Conservation (phyloP, 1,140 invertebrate genomes). For the Rhagoletis zephyria region DNA sequence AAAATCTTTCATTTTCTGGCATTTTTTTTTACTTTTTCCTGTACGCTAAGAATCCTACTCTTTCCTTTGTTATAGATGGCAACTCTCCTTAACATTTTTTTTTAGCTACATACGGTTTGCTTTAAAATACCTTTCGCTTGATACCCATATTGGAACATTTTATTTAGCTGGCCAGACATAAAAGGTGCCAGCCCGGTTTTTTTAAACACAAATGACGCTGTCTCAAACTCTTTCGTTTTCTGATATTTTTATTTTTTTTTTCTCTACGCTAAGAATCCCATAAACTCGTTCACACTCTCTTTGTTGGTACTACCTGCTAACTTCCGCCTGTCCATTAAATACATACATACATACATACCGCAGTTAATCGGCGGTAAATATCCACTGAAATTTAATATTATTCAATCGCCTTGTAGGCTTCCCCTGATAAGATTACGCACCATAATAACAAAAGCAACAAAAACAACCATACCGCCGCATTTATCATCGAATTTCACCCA, state of each 20-base stretch:
- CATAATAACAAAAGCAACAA: background rate
- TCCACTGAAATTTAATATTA: constrained; percentile 36
- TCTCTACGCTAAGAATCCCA: background rate
- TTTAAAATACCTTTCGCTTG: too few species aligned
- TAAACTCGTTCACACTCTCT: background rate
- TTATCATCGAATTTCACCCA: constrained; percentile 29
- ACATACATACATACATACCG: background rate
- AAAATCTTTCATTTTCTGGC: too few species aligned
- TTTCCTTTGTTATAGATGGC: too few species aligned
- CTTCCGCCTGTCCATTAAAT: background rate
- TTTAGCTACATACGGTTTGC: too few species aligned
- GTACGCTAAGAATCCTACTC: too few species aligned
- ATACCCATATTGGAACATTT: too few species aligned
- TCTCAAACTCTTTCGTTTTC: background rate
- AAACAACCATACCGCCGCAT: background rate
- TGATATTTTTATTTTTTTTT: background rate
- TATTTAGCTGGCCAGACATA: too few species aligned
- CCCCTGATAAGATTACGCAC: constrained; percentile 37
- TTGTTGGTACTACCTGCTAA: background rate
- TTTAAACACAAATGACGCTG: too few species aligned
- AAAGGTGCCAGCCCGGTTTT: too few species aligned
- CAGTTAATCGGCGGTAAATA: background rate
- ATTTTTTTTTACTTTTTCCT: too few species aligned
- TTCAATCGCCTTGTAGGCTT: constrained; percentile 11
- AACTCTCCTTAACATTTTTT: too few species aligned